Conservation (phyloP, 1,140 invertebrate genomes). For the Carposina sasakii region DNA sequence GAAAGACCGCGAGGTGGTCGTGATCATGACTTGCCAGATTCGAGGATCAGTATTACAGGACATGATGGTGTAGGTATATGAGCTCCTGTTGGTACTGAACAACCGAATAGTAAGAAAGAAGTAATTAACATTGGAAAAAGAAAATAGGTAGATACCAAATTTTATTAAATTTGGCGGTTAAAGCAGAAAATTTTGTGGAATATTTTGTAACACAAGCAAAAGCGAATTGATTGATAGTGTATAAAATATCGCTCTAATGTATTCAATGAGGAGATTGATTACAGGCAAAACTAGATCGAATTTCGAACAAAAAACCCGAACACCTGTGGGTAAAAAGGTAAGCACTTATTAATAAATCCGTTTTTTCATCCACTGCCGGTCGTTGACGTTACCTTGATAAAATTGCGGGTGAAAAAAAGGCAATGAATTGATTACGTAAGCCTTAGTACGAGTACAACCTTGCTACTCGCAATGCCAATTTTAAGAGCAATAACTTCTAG, state of each 20-base stretch:
- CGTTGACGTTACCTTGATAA: slow-evolving; percentile 36
- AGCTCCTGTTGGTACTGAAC: no score
- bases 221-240: neutral
- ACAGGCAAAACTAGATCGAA: slow-evolving; percentile 6
- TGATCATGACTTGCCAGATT: no score
- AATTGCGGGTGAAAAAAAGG: slow-evolving; percentile 40
- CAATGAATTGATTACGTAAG: slow-evolving; percentile 40
- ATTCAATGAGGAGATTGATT: slow-evolving; percentile 4
- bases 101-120: no score
- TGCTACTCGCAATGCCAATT: slow-evolving; percentile 22
- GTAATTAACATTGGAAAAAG: no score
- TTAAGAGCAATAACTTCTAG: neutral
- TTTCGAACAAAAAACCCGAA: slow-evolving; percentile 11
- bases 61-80: no score
- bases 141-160: no score
- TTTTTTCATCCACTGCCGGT: slow-evolving; percentile 30
- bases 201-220: no score
- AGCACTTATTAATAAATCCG: slow-evolving; percentile 28
- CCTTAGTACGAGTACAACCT: no score
- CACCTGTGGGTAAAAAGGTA: slow-evolving; percentile 11
- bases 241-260: neutral
- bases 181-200: no score
- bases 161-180: no score
- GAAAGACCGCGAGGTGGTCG: no score
- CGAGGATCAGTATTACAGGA: no score